phyloP scores from a whole-genome alignment of 2,113 vertebrate genomes.

The Hystrix brachyura region DNA sequence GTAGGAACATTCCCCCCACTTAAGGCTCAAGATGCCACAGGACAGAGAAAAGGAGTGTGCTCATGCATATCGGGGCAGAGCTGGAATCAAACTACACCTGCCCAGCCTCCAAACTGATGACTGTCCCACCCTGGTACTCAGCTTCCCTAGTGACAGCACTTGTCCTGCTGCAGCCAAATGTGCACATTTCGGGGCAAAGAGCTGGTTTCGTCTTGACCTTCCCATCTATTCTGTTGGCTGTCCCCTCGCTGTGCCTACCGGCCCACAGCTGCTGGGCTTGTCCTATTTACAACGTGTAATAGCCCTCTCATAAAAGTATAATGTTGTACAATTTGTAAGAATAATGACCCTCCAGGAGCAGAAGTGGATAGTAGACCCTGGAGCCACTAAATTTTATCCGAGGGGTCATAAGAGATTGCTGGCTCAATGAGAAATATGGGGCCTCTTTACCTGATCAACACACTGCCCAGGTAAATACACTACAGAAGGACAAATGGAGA shows the following conservation, averaged over 20 bases:
- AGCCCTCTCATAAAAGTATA: conserved; percentile 41
- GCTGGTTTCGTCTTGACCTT: background rate
- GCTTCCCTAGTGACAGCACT: too few species aligned
- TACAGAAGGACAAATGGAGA: background rate
- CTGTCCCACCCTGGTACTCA: too few species aligned
- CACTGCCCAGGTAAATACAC: background rate
- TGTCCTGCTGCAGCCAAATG: background rate
- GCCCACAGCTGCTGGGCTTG: background rate
- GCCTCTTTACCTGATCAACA: background rate
- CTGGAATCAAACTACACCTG: background rate
- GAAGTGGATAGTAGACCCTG: background rate
- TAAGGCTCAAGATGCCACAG: background rate
- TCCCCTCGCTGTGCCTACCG: background rate
- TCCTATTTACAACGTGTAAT: conserved; percentile 30
- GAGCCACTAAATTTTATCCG: conserved; percentile 45
- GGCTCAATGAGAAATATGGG: background rate
- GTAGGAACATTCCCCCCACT: background rate
- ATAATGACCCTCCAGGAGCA: conserved; percentile 36
- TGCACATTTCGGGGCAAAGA: background rate
- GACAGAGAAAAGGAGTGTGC: background rate
- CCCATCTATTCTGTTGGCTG: background rate
- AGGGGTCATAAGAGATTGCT: conserved; percentile 22
- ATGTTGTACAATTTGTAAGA: conserved; percentile 59
- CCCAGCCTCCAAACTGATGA: background rate
- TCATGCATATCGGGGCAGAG: background rate